Evolutionary conservation across 2,113 vertebrate species (phyloP), one percentile per base, ranked within the genome.

Genomic region (Xenopus laevis): DNA sequence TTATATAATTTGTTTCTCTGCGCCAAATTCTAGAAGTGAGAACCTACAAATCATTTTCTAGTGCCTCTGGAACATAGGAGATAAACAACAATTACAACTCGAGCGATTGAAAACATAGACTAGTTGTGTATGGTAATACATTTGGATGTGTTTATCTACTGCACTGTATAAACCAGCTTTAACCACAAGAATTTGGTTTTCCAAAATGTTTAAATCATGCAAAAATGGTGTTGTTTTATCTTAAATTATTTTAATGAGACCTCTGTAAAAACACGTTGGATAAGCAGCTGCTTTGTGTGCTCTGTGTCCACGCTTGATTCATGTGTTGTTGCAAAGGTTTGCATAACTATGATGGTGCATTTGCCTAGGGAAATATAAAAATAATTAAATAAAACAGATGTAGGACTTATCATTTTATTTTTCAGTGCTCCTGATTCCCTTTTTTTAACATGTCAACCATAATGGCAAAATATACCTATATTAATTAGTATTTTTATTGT

Each of bases 331-430:
- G 64, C 80, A n/a, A 76, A 79, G 47, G 65, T 87, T 87, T 87
- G 83, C 80, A 83, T 84, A 18, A 55, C 79, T 59, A 80, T 64
- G 74, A 66, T 45, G 40, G 33, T 58, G 52, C 47, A 86, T 85
- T 85, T 87, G 53, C 78, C 68, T 86, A 80, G 53, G 62, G 77
- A 89, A 88, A 87, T 73, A 50, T 40, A 81, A 53, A 82, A 61
- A 80, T 59, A n/a, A n/a, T n/a, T n/a, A 27, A 27, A 27, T 27
- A 27, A 27, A 27, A 27, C 23, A 79, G 23, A 64, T 78, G 1
- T 9, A 78, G 71, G 57, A 71, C 82, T 65, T 72, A 3, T 47
- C n/a, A n/a, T n/a, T n/a, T n/a, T n/a, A n/a, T 27, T 27, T 27
- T 27, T 27, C 23, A 50, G 11, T 50, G 12, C 11, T 12, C 10